These are phyloP conservation scores for Emmelina monodactyla DNA, from an alignment of 2,888 invertebrate species.

Conservation along the genomic window DNA sequence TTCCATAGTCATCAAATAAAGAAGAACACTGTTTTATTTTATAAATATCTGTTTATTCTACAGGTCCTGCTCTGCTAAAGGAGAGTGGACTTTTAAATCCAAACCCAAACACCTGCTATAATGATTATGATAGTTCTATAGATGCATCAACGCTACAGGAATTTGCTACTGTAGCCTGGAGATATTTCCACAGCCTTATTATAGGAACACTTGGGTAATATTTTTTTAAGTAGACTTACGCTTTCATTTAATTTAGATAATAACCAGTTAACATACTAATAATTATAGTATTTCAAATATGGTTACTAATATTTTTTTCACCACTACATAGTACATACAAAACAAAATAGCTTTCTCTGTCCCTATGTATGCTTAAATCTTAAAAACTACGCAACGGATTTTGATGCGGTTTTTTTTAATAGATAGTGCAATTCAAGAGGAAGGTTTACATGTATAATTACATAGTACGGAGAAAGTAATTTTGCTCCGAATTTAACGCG, in stretches of 20 bases:
- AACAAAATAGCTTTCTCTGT: too few relatives aligned
- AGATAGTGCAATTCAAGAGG: too few relatives aligned
- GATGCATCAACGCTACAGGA: slow-evolving; percentile 21
- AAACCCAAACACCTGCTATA: slow-evolving; percentile 8
- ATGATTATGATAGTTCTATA: slow-evolving; percentile 18
- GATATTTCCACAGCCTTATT: slow-evolving; percentile 69
- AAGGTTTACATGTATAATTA: too few relatives aligned
- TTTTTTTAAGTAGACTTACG: not conserved
- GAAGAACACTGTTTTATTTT: not conserved
- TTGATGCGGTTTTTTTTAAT: too few relatives aligned
- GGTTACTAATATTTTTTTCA: too few relatives aligned
- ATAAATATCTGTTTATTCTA: slow-evolving; percentile 4
- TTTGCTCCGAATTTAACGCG: too few relatives aligned
- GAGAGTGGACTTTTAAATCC: slow-evolving; percentile 15
- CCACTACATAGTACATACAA: too few relatives aligned
- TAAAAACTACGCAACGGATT: too few relatives aligned
- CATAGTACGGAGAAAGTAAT: too few relatives aligned
- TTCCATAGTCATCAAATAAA: not conserved
- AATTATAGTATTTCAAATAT: too few relatives aligned
- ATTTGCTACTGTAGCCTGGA: slow-evolving; percentile 68
- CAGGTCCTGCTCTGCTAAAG: slow-evolving; percentile 15
- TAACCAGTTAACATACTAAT: too few relatives aligned
- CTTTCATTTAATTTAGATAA: not conserved
- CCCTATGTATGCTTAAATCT: too few relatives aligned
- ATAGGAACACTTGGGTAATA: slow-evolving; percentile 64